Evolutionary conservation across 2,113 vertebrate genomes (phyloP).

Genomic region (Gallinago jamesoni): DNA sequence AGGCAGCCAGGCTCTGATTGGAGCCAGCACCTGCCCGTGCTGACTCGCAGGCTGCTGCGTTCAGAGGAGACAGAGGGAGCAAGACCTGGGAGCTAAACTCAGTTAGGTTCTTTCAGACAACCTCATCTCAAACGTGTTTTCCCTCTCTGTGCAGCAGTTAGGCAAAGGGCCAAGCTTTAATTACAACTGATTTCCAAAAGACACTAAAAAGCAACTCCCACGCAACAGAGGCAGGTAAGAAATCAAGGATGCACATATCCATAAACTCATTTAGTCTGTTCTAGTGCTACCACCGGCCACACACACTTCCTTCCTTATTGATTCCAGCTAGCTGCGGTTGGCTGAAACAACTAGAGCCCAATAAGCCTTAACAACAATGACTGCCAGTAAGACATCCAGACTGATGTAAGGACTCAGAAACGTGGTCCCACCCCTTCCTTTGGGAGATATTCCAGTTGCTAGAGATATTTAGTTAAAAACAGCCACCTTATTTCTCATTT

Average conservation of each 20-base stretch:
- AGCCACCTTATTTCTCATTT: neutral
- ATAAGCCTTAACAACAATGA: neutral
- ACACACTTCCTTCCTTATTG: neutral
- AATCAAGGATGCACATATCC: neutral
- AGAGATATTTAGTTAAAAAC: neutral
- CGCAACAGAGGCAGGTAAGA: neutral
- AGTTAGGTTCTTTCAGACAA: neutral
- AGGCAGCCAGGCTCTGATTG: neutral
- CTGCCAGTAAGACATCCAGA: neutral
- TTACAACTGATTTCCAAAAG: neutral
- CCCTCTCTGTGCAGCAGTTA: neutral
- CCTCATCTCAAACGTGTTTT: neutral
- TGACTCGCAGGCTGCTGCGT: neutral
- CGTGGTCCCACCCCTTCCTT: fast-evolving
- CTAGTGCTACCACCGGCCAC: neutral
- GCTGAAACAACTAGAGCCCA: neutral
- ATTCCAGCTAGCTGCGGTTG: neutral
- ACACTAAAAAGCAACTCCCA: constrained; percentile 6
- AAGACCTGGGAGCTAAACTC: neutral
- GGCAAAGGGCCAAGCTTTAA: constrained; percentile 15
- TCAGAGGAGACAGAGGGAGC: neutral
- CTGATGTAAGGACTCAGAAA: neutral
- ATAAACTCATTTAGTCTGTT: neutral
- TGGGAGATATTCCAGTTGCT: neutral
- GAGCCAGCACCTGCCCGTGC: neutral